Evolutionary conservation across 2,113 vertebrate genomes (phyloP).

Genomic region (Elgaria multicarinata): DNA sequence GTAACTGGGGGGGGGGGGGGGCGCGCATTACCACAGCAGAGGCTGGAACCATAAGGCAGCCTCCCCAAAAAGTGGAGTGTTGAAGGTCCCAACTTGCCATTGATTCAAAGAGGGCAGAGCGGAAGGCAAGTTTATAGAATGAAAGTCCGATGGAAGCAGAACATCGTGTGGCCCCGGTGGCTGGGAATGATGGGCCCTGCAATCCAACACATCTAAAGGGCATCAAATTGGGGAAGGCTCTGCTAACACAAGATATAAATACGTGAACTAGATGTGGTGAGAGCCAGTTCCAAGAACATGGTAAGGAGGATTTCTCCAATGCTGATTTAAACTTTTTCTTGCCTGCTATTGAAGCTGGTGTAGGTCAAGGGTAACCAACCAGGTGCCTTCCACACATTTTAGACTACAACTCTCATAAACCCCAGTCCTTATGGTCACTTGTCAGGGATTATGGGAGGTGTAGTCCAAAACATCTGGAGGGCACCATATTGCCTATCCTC

Average conservation of each 20-base stretch:
- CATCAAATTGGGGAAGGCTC: too few species aligned
- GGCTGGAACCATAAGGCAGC: not conserved
- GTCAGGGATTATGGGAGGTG: too few species aligned
- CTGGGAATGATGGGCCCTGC: too few species aligned
- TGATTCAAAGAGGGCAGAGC: not conserved
- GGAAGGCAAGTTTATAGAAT: not conserved
- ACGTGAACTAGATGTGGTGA: not conserved
- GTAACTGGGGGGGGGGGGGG: too few species aligned
- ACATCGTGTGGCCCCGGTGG: not conserved
- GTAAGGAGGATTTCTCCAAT: not conserved
- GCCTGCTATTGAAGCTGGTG: not conserved
- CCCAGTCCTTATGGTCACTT: too few species aligned
- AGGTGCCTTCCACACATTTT: too few species aligned
- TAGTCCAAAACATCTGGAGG: too few species aligned
- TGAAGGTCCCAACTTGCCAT: not conserved
- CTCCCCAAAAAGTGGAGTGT: not conserved
- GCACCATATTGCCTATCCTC: not conserved
- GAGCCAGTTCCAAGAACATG: not conserved
- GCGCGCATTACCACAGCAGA: not conserved
- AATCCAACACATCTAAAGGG: too few species aligned
- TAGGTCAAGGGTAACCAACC: not conserved
- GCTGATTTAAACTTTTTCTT: not conserved
- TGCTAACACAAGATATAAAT: not conserved
- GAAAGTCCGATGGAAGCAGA: not conserved
- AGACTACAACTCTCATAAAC: too few species aligned